Evolutionary conservation across 2,797 vertebrate species (phyloP).

Genomic region (Poecilia picta): DNA sequence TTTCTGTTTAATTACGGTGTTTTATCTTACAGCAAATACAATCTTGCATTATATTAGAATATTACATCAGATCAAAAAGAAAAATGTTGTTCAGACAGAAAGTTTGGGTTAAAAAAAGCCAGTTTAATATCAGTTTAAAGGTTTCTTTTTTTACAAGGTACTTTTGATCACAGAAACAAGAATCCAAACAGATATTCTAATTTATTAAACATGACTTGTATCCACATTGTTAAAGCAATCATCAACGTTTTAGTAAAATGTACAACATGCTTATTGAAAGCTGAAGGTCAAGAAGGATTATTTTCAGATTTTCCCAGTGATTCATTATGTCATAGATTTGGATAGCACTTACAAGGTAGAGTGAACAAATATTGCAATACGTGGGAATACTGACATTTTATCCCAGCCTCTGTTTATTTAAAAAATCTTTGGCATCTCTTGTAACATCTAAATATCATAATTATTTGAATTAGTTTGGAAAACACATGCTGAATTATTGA

Average conservation of each 20-base stretch:
- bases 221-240: neutral
- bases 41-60: neutral
- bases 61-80: neutral
- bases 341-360: neutral
- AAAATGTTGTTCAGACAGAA: neutral
- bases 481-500: slow-evolving; percentile 32
- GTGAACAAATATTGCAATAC: neutral
- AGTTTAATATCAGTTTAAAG: neutral
- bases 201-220: neutral
- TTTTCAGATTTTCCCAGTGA: neutral
- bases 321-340: neutral
- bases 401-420: neutral
- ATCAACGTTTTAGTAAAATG: neutral
- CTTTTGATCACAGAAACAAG: neutral
- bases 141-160: too few species aligned
- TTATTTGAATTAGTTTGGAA: slow-evolving; percentile 39
- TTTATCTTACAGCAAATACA: neutral
- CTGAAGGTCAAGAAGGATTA: neutral
- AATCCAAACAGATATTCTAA: neutral
- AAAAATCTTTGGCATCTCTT: neutral
- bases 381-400: neutral
- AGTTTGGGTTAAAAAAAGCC: neutral
- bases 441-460: slow-evolving; percentile 40
- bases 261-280: neutral
- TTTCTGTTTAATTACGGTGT: neutral